Evolutionary conservation across 1,140 invertebrate species (phyloP).

Genomic region (Penaeus indicus): DNA sequence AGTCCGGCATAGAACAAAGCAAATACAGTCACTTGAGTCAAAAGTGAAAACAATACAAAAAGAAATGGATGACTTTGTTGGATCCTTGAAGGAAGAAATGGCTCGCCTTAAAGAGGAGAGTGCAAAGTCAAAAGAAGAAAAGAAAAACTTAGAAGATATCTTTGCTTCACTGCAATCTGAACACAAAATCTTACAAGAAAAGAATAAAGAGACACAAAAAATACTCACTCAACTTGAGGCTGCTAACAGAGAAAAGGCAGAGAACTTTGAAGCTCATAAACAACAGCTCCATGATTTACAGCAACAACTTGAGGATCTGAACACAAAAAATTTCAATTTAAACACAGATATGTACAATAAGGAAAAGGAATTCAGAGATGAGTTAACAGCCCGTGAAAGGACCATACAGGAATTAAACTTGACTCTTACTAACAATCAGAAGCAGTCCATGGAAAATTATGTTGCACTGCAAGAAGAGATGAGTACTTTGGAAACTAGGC

Average conservation of each 20-base stretch:
- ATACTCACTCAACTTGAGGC: slow-evolving; percentile 68
- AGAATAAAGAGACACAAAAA: slow-evolving; percentile 67
- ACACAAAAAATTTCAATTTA: slow-evolving; percentile 59
- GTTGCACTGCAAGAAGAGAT: slow-evolving; percentile 60
- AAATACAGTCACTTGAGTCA: slow-evolving; percentile 41
- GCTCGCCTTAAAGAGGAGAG: slow-evolving; percentile 62
- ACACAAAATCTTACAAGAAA: slow-evolving; percentile 41
- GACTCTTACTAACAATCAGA: slow-evolving; percentile 66
- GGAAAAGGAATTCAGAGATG: slow-evolving; percentile 67
- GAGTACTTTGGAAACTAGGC: slow-evolving; percentile 55
- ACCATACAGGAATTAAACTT: slow-evolving; percentile 62
- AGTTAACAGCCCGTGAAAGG: slow-evolving; percentile 65
- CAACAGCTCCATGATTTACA: slow-evolving; percentile 67
- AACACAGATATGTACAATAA: slow-evolving; percentile 60
- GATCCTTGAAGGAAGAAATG: slow-evolving; percentile 62
- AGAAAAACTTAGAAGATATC: slow-evolving; percentile 53
- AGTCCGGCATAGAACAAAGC: slow-evolving; percentile 67
- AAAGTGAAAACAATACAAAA: slow-evolving; percentile 54
- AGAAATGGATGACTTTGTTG: slow-evolving; percentile 64
- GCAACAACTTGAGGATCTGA: slow-evolving; percentile 65
- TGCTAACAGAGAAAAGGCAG: slow-evolving; percentile 67
- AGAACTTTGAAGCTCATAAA: slow-evolving; percentile 68
- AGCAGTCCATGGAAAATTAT: slow-evolving; percentile 65
- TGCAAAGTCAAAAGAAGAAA: slow-evolving; percentile 65
- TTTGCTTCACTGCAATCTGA: slow-evolving; percentile 55